A percentile compares a stretch with the other conserved stretches of the same genome.
These are phyloP conservation scores for Drosophila siamana DNA, from an alignment of 2,888 invertebrate species.

Conservation along the genomic window DNA sequence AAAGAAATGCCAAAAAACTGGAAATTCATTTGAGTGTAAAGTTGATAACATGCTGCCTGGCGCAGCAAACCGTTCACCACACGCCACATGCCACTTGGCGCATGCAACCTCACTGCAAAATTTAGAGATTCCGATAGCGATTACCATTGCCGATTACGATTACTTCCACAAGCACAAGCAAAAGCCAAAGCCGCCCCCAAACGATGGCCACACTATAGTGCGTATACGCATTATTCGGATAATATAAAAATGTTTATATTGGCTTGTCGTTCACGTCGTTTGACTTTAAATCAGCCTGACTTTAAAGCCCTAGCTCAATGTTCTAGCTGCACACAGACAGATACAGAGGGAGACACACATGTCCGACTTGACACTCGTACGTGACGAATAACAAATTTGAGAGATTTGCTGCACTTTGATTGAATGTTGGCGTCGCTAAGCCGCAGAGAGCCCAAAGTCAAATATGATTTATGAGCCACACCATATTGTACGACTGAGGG, in stretches of 20 bases:
- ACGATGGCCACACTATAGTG: background rate
- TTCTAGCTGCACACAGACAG: slow-evolving; percentile 1
- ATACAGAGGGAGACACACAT: slow-evolving; percentile 18
- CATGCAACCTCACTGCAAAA: slow-evolving; percentile 16
- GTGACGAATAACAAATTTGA: slow-evolving; percentile 77
- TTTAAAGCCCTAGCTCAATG: slow-evolving; percentile 46
- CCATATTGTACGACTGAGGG: slow-evolving; percentile 18
- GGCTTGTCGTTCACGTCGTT: slow-evolving; percentile 9
- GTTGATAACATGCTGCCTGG: slow-evolving; percentile 63
- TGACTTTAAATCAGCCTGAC: slow-evolving; percentile 24
- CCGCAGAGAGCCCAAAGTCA: slow-evolving; percentile 47
- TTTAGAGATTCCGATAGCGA: slow-evolving; percentile 36
- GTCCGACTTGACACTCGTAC: slow-evolving; percentile 58
- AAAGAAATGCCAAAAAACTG: slow-evolving; percentile 27
- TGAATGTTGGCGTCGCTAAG: slow-evolving; percentile 63
- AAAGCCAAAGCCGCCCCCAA: slow-evolving; percentile 10
- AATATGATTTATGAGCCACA: slow-evolving; percentile 72
- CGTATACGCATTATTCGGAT: slow-evolving; percentile 13
- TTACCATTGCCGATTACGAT: slow-evolving; percentile 49
- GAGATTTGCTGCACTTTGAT: slow-evolving; percentile 75
- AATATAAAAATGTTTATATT: slow-evolving; percentile 33
- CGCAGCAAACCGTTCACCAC: too few species aligned
- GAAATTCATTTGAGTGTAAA: slow-evolving; percentile 79
- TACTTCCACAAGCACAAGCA: slow-evolving; percentile 38
- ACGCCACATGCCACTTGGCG: background rate